phyloP scores from a whole-genome alignment of 2,888 invertebrate genomes.

The Philereme vetulata region DNA sequence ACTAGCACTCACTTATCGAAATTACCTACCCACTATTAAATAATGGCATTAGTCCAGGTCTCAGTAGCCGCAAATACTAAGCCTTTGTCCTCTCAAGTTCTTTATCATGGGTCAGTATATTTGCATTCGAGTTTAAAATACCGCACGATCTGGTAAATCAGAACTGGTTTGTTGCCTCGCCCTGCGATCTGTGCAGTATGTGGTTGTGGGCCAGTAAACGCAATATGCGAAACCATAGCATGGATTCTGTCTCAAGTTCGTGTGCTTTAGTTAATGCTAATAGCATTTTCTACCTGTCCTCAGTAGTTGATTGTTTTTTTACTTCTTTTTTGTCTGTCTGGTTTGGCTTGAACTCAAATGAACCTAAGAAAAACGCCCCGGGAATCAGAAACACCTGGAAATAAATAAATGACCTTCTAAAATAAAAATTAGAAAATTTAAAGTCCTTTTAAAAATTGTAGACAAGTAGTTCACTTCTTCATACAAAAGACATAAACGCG shows the following conservation, averaged over 20 bases:
- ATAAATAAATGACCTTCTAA: no score
- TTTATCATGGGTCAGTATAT: conserved; percentile 72
- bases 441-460: no score
- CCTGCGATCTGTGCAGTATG: conserved; percentile 45
- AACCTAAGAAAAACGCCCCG: neutral
- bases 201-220: conserved; percentile 52
- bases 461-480: neutral
- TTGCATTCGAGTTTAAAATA: conserved; percentile 77
- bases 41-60: no score
- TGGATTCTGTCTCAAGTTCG: conserved; percentile 25
- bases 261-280: conserved; percentile 6
- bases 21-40: no score
- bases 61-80: conserved; percentile 26
- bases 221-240: conserved; percentile 38
- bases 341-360: no score
- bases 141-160: conserved; percentile 79
- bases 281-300: no score
- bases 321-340: no score
- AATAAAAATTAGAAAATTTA: no score
- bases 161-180: conserved; percentile 73
- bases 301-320: no score
- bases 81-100: conserved; percentile 69
- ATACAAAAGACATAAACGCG: conserved; percentile 27
- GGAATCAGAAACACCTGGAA: no score
- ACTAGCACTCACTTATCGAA: no score